Evolutionary conservation across 2,113 vertebrate genomes (phyloP).

Genomic region (Oxygymnocypris stewartii): DNA sequence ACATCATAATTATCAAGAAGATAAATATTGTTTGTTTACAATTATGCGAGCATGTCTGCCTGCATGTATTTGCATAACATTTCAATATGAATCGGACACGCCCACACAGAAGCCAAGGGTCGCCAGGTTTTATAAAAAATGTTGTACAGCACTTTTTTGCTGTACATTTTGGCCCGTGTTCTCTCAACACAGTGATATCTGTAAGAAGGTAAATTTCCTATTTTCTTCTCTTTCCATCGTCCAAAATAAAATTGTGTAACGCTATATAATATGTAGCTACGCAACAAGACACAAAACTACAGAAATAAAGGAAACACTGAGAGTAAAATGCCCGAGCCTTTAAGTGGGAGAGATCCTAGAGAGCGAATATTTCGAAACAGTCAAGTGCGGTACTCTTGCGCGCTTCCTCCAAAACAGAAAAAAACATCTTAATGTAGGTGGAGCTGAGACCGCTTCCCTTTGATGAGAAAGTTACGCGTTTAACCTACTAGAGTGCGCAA

Average conservation of each 20-base stretch:
- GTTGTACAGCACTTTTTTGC: not conserved
- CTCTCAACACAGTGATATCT: not conserved
- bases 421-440: constrained; percentile 28
- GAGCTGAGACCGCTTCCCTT: not conserved
- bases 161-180: not conserved
- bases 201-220: not conserved
- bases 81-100: not conserved
- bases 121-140: not conserved
- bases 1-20: not conserved
- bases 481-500: constrained; percentile 41
- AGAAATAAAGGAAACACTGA: not conserved
- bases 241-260: not conserved
- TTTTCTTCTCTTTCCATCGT: not conserved
- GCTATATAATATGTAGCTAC: not conserved
- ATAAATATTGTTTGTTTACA: not conserved
- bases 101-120: not conserved
- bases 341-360: not conserved
- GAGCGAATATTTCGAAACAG: not conserved
- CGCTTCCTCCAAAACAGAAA: not conserved
- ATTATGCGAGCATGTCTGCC: not conserved
- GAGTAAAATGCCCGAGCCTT: not conserved
- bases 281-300: not conserved
- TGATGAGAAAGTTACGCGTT: constrained; percentile 37
- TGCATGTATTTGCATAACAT: not conserved
- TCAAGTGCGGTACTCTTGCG: too few species aligned